Base-by-base conservation (phyloP, 2,113 vertebrate species). In the Ivindomyrus marchei region DNA sequence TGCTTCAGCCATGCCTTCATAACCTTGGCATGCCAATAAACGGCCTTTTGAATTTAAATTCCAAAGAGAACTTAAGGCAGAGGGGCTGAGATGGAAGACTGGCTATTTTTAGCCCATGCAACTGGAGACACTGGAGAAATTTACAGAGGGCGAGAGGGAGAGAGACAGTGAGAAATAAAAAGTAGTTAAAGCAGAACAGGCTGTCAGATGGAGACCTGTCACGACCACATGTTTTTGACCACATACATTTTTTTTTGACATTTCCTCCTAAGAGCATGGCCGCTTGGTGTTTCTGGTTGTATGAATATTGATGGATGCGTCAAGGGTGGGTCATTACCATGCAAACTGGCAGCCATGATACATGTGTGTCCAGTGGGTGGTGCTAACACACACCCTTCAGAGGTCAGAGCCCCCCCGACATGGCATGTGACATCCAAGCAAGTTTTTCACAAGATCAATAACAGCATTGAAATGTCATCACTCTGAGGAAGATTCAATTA, bases 91-190 rank as follows among this genome's bases (percentile, higher is more conserved):
- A 92, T 87, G 92, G 92, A 94, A 89, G 92, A 94, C 92, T 45
- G 24, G 90, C 93, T 95, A 94, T 94, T 94, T 92, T 91, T 93
- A 92, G 93, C 88, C 17, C 91, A 91, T 93, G 93, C 92, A 93
- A 94, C 92, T 39, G 74, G 74, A 80, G 74, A 42, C 36, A 70
- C n/a, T 70, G 62, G 62, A 42, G 36, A 80, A 80, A 80, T 80
- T 39, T 91, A 93, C 91, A 94, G 92, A 94, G 92, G 92, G 87
- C 83, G 89, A 45, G 46, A 53, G 42, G 11, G n/a, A 91, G 87
- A 85, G 74, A 74, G 15, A 56, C 46, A 53, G 84, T 52, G 70
- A 87, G 88, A 90, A 86, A 90, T 90, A 91, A 92, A 92, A 46
- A 52, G 21, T 62, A 85, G 31, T 85, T 84, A 85, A 80, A 58